Evolutionary conservation across 1,140 invertebrate species (phyloP), one percentile per base, ranked within the genome.

Genomic region (Antheraea mylitta): DNA sequence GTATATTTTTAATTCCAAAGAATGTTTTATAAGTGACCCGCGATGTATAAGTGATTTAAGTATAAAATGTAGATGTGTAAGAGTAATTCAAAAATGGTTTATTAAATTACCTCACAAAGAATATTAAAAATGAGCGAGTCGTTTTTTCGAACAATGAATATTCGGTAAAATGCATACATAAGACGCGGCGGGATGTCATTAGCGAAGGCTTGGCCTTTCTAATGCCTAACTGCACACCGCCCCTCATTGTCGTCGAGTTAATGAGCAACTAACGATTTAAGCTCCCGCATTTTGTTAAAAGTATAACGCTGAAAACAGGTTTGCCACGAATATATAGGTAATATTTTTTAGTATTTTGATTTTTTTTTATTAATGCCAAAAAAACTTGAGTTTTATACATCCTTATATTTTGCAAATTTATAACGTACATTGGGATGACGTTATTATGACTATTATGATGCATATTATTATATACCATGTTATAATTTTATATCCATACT

Each of bases 201-300:
- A 91, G 83, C 77, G 85, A 85, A 79, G 76, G 77, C 76, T 74
- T 68, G 73, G 80, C 83, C 86, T 88, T 91, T 91, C 89, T 91
- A 91, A 91, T 89, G 86, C 85, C 87, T 89, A 91, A 89, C 85
- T 80, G 85, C 72, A 79, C 78, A 75, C 85, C 82, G 80, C 86
- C 84, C 74, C 74, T 86, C 82, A 91, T 91, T 90, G 86, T 90
- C 80, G 75, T 73, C 67, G 73, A 67, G 80, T 80, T 89, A 91
- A 91, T 88, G 87, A 91, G 86, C 81, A 83, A 87, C 81, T 83
- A 88, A 85, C 83, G 85, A 89, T 87, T 81, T 75, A 76, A 75
- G 73, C 74, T 68, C 75, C 82, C 85, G 64, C 71, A 69, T 67
- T 73, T 64, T 59, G 62, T 69, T 69, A 18, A 69, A 59, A 19